Conservation (phyloP, 2,113 vertebrate species). For the Leptocoma aspasia region DNA sequence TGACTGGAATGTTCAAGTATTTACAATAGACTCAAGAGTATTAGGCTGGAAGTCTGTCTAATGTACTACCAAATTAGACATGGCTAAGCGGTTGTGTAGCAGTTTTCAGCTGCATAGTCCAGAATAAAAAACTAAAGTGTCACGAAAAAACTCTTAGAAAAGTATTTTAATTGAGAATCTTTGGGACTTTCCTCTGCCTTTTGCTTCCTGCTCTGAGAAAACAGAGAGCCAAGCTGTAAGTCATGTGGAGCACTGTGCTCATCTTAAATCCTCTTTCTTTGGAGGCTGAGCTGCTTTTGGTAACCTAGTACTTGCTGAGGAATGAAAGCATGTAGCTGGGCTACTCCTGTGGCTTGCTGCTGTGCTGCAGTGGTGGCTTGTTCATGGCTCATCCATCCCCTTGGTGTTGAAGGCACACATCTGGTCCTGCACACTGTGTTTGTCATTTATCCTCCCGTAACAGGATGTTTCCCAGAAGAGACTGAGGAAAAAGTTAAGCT, state of each 20-base stretch:
- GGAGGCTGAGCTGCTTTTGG: not conserved
- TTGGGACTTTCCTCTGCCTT: not conserved
- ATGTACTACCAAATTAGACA: conserved; percentile 67
- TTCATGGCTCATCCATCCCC: not conserved
- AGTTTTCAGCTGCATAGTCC: conserved; percentile 31
- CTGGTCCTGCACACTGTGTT: not conserved
- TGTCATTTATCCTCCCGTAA: not conserved
- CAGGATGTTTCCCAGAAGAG: not conserved
- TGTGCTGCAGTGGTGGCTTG: not conserved
- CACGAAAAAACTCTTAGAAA: not conserved
- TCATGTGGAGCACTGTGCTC: not conserved
- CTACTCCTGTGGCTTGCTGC: not conserved
- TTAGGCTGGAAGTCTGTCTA: conserved; percentile 67
- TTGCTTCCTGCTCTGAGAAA: not conserved
- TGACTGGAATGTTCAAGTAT: conserved; percentile 74
- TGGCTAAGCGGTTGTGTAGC: conserved; percentile 59
- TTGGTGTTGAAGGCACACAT: not conserved
- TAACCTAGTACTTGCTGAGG: not conserved
- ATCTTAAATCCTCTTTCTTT: not conserved
- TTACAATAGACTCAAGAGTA: conserved; percentile 64
- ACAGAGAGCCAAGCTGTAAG: not conserved
- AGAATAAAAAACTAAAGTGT: not conserved
- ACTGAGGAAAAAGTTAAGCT: not conserved
- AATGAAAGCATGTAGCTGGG: not conserved
- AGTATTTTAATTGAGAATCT: not conserved